Conservation (phyloP, 2,888 invertebrate species). For the Melieria omissa region DNA sequence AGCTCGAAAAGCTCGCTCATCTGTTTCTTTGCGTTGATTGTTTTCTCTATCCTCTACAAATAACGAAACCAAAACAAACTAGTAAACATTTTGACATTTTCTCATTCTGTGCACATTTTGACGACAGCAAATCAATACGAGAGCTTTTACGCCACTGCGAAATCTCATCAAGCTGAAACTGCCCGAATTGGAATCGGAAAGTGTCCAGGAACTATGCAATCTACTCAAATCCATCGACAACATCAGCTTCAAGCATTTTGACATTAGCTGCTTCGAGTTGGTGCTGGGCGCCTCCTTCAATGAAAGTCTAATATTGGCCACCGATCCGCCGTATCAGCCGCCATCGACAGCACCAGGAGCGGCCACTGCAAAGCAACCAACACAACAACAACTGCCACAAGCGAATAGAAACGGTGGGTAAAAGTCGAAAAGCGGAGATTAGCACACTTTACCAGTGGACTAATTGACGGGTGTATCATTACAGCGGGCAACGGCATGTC, state of each 20-base stretch:
- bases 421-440: slow-evolving; percentile 26
- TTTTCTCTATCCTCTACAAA: too few species aligned
- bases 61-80: background rate
- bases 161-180: slow-evolving; percentile 62
- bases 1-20: too few species aligned
- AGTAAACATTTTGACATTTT: slow-evolving; percentile 24
- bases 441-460: background rate
- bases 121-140: slow-evolving; percentile 64
- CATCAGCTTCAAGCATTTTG: slow-evolving; percentile 62
- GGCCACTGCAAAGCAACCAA: background rate
- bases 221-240: slow-evolving; percentile 62
- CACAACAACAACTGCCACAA: background rate
- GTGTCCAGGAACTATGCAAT: slow-evolving; percentile 61
- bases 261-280: slow-evolving; percentile 65
- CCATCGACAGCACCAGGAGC: slow-evolving; percentile 21
- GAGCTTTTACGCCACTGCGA: slow-evolving; percentile 63
- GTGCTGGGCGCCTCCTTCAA: slow-evolving; percentile 63
- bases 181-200: slow-evolving; percentile 58
- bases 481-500: slow-evolving; percentile 10
- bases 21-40: too few species aligned
- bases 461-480: background rate
- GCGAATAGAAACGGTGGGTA: background rate
- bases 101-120: slow-evolving; percentile 35
- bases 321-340: slow-evolving; percentile 53
- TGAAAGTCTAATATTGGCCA: slow-evolving; percentile 60